Percentiles rank a stretch among this genome's conserved stretches.
phyloP scores from a whole-genome alignment of 2,888 invertebrate species.

The Nezara viridula region DNA sequence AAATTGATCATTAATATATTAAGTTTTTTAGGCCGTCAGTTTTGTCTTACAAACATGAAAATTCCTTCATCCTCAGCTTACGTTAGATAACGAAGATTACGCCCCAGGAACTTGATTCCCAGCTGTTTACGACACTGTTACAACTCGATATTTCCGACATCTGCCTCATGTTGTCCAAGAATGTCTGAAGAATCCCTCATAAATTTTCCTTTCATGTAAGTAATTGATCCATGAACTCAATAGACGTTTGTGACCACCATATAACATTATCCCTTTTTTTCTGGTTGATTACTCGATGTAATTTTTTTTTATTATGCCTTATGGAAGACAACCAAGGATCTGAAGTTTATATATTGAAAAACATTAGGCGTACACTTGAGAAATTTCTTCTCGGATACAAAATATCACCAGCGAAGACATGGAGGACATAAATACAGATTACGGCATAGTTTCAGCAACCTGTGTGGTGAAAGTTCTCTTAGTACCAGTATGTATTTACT shows the following conservation, averaged over 20 bases:
- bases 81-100: background rate
- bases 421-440: conserved; percentile 24
- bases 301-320: background rate
- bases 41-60: background rate
- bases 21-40: background rate
- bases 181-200: background rate
- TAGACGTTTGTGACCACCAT: background rate
- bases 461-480: background rate
- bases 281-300: background rate
- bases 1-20: too few relatives aligned
- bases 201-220: background rate
- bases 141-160: background rate
- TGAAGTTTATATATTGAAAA: background rate
- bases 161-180: background rate
- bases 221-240: background rate
- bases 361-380: background rate
- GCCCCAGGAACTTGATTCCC: background rate
- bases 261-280: background rate
- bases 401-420: background rate
- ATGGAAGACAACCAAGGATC: background rate
- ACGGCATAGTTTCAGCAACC: background rate
- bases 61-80: background rate
- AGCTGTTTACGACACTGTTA: background rate
- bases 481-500: background rate
- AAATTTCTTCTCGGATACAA: background rate